phyloP scores from a whole-genome alignment of 2,797 vertebrate species.

The Peromyscus nudipes region DNA sequence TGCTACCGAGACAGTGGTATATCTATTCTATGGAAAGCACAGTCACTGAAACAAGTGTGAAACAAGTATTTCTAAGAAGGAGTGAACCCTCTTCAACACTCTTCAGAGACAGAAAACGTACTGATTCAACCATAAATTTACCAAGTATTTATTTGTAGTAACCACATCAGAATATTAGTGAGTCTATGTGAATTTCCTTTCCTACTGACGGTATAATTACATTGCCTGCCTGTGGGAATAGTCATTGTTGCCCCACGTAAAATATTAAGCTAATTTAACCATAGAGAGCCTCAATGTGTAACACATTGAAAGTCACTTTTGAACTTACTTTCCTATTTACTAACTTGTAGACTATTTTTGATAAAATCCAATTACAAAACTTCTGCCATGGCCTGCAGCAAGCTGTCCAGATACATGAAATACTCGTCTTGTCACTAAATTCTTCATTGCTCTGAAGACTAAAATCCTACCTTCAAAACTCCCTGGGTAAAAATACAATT shows the following conservation, averaged over 20 bases:
- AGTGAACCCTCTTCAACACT: neutral
- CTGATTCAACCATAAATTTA: conserved; percentile 51
- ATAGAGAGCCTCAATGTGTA: conserved; percentile 65
- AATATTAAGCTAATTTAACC: conserved; percentile 81
- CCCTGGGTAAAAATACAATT: conserved; percentile 80
- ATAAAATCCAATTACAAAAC: conserved; percentile 80
- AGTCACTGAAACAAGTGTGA: conserved; percentile 14
- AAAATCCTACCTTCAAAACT: conserved; percentile 74
- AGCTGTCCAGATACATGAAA: conserved; percentile 73
- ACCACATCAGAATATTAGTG: neutral
- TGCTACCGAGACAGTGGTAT: neutral
- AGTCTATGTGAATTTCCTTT: conserved; percentile 20
- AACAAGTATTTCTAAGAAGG: neutral
- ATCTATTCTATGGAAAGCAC: neutral
- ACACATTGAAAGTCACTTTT: conserved; percentile 68
- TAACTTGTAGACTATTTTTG: conserved; percentile 72
- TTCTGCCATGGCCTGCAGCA: conserved; percentile 76
- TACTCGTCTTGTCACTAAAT: conserved; percentile 74
- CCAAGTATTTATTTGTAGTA: conserved; percentile 52
- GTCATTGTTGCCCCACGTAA: conserved; percentile 74
- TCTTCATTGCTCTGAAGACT: conserved; percentile 74
- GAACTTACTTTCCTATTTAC: conserved; percentile 81
- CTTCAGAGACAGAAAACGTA: conserved; percentile 24
- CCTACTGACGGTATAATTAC: conserved; percentile 46
- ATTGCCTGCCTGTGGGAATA: conserved; percentile 49